Evolutionary conservation across 2,113 vertebrate species (phyloP).

Genomic region (Accipiter virgatus): DNA sequence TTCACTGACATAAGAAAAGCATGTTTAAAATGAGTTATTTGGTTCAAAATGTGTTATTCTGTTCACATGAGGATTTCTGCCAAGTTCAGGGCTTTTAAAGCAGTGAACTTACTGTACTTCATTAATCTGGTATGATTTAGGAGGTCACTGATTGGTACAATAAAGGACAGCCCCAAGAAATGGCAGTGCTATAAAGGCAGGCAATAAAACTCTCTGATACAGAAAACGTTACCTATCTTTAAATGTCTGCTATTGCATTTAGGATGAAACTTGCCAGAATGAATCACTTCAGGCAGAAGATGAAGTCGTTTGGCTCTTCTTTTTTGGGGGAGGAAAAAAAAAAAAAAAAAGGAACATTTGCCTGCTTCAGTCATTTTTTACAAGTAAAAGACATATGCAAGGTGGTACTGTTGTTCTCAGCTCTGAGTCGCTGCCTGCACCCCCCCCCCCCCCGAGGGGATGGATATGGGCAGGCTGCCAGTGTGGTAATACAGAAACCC

Average conservation of each 20-base stretch:
- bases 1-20: not conserved
- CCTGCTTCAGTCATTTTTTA: not conserved
- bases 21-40: not conserved
- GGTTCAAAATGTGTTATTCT: not conserved
- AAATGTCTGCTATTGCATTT: not conserved
- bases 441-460: accelerated
- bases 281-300: not conserved
- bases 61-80: not conserved
- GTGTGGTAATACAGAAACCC: not conserved
- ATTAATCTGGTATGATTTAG: not conserved
- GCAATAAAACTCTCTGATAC: not conserved
- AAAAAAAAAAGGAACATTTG: too few species aligned
- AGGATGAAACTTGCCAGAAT: not conserved
- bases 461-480: not conserved
- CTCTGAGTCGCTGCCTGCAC: not conserved
- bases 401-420: not conserved
- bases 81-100: not conserved
- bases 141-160: not conserved
- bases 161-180: not conserved
- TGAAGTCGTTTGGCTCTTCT: not conserved
- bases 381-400: not conserved
- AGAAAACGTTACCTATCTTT: not conserved
- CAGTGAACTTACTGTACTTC: not conserved
- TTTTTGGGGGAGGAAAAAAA: not conserved
- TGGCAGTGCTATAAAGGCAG: not conserved